Conservation (phyloP, 2,888 invertebrate species). For the Caprella mutica region DNA sequence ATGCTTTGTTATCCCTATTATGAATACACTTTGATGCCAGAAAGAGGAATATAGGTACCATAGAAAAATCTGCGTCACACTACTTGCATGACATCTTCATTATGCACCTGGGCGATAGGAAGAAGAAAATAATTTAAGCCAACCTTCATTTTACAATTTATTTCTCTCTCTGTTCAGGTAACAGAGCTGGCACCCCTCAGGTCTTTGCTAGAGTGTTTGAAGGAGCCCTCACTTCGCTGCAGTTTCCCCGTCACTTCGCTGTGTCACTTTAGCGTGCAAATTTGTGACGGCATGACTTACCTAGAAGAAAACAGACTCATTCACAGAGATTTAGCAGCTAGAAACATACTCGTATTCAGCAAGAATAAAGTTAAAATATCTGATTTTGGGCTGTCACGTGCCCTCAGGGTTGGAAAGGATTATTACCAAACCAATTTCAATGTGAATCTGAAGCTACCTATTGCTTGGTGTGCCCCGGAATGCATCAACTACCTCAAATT, state of each 20-base stretch:
- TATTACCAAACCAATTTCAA: slow-evolving; percentile 98
- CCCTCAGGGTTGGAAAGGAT: slow-evolving; percentile 92
- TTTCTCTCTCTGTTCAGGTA: slow-evolving; percentile 57
- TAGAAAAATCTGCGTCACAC: no score
- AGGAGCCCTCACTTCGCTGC: slow-evolving; percentile 77
- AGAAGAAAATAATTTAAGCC: no score
- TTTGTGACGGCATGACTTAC: slow-evolving; percentile 96
- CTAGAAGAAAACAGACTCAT: slow-evolving; percentile 90
- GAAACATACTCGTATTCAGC: slow-evolving; percentile 93
- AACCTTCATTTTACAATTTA: no score
- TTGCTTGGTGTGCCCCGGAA: slow-evolving; percentile 99
- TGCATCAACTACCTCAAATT: slow-evolving; percentile 91
- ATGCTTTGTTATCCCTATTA: no score
- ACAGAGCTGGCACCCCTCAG: slow-evolving; percentile 92
- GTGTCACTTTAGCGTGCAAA: slow-evolving; percentile 90
- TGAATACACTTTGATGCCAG: no score
- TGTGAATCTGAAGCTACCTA: slow-evolving; percentile 90
- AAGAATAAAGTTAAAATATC: slow-evolving; percentile 96
- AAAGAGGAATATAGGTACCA: no score
- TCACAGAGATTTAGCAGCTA: slow-evolving; percentile 91
- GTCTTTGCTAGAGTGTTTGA: slow-evolving; percentile 87
- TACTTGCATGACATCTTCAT: no score
- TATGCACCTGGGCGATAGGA: no score
- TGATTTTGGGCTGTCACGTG: slow-evolving; percentile 90
- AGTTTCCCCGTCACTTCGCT: slow-evolving; percentile 84